Evolutionary conservation across 30 jellyfish, hydroid and myxozoan genomes (phyloP).

Genomic region (Mastigias papua): DNA sequence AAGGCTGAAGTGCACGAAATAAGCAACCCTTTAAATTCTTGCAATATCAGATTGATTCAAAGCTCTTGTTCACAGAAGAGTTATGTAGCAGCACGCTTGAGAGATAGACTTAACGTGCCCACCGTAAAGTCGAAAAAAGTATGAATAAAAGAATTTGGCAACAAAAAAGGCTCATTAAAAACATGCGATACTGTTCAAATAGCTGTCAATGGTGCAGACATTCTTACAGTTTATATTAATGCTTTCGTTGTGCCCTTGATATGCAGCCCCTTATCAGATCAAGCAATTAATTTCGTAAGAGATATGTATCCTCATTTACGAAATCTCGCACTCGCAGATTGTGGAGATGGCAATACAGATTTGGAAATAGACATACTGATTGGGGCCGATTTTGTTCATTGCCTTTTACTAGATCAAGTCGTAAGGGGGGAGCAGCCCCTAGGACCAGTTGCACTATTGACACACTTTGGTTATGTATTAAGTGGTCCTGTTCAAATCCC

Average conservation of each 20-base stretch:
- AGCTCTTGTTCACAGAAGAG: constrained; percentile 25
- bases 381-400: neutral
- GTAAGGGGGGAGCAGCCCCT: neutral
- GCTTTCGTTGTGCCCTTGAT: constrained; percentile 32
- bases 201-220: constrained; percentile 4
- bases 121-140: no score
- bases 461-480: constrained; percentile 7
- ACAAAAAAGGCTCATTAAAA: no score
- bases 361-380: neutral
- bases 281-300: neutral
- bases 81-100: no score
- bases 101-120: no score
- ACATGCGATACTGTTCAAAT: no score
- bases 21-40: neutral
- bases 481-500: constrained; percentile 12
- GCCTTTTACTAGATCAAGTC: neutral
- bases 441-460: neutral
- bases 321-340: constrained; percentile 31
- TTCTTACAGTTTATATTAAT: neutral
- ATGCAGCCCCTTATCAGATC: constrained; percentile 50
- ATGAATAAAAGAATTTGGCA: no score
- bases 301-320: constrained; percentile 10
- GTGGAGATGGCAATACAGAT: neutral
- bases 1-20: neutral
- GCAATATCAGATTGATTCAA: constrained; percentile 2